Base-by-base conservation (phyloP, 1,140 invertebrate species). In the Bombyx mandarina region DNA sequence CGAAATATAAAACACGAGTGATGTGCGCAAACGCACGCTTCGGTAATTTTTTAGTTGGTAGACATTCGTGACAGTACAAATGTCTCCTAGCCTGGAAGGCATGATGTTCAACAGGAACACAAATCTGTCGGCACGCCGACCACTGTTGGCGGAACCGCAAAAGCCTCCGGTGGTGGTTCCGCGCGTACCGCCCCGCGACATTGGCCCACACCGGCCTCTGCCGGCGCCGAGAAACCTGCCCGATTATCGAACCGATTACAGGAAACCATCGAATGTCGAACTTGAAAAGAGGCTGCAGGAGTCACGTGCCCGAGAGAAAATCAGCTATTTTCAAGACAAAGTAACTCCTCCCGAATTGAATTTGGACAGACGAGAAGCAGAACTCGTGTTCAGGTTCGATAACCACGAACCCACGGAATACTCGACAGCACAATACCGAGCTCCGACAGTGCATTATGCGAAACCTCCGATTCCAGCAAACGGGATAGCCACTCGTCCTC, bases 101-200 rank as follows among this genome's bases (percentile, higher is more conserved):
- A 84, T 82, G 73, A 87, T 87, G 84, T 86, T 87, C 69, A 87
- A 85, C 71, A 83, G 84, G 77, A 82, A 77, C 76, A 68, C 82
- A 57, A 87, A 87, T 77, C 76, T 86, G 73, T 87, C 84, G 60
- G 81, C 79, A 69, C 79, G 84, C 46, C 79, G 82, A 61, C 84
- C 84, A 63, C 71, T 87, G 70, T 77, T 87, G 61, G 79, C 78
- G 63, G 84, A 83, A 69, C 80, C 82, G 65, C 80, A 82, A 72
- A 85, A 82, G 77, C 75, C 83, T 71, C 62, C 79, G 65, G 71
- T 86, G 61, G 67, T 85, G 51, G 79, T 80, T 67, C 79, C 79
- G 62, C 79, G 80, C 70, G 81, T 73, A 56, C 81, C 80, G 53
- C 81, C 82, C 58, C 77, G 81, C 57, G 82, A 84, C 64, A 82